Conservation (phyloP, 2,888 invertebrate species). For the Hirtodrosophila alboralis region DNA sequence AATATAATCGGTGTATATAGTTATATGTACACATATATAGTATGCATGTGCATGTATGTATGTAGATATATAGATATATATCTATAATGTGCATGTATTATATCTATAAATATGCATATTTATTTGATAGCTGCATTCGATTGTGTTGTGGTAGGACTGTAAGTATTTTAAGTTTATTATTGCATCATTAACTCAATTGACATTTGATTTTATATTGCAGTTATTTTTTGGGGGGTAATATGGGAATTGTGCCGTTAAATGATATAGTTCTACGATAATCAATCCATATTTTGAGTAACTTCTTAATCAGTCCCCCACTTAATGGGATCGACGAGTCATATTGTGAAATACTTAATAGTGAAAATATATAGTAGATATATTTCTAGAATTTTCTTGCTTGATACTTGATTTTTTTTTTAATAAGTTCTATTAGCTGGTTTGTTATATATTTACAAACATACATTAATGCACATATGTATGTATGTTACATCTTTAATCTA, state of each 20-base stretch:
- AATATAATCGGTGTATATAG: too few species aligned
- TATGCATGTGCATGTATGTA: too few species aligned
- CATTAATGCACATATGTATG: too few species aligned
- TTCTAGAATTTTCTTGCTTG: background rate
- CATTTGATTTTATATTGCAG: slow-evolving; percentile 2
- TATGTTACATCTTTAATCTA: too few species aligned
- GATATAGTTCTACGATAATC: background rate
- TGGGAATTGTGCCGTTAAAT: background rate
- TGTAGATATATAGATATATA: slow-evolving; percentile 1
- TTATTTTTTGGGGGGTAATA: background rate
- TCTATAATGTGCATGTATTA: too few species aligned
- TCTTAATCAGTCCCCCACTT: too few species aligned
- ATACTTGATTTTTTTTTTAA: slow-evolving; percentile 1
- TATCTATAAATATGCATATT: background rate
- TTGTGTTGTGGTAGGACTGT: slow-evolving; percentile 37
- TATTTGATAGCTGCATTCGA: background rate
- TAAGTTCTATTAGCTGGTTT: too few species aligned
- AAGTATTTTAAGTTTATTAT: slow-evolving; percentile 28
- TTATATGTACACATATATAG: too few species aligned
- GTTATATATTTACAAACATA: too few species aligned
- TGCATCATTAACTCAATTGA: slow-evolving; percentile 29
- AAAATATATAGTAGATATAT: too few species aligned
- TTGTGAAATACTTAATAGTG: background rate
- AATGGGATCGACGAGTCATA: too few species aligned
- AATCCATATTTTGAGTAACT: background rate